Evolutionary conservation across 2,888 invertebrate species (phyloP).

Genomic region (Schizotus pectinicornis): DNA sequence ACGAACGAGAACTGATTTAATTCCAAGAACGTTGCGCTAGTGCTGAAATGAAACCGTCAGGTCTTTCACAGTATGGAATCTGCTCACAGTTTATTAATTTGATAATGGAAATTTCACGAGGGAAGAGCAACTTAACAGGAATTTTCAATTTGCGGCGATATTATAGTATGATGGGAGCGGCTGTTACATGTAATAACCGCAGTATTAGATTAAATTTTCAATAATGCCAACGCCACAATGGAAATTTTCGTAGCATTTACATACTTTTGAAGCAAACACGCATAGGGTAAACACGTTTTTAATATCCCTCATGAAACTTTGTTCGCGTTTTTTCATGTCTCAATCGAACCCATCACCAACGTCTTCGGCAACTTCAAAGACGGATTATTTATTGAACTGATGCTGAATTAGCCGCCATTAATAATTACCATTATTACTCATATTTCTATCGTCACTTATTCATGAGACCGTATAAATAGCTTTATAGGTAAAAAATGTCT

Average conservation of each 20-base stretch:
- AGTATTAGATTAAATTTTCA: constrained; percentile 36
- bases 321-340: too few relatives aligned
- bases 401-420: background rate
- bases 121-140: constrained; percentile 51
- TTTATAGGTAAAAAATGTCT: too few relatives aligned
- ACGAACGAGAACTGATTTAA: background rate
- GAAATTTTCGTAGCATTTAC: too few relatives aligned
- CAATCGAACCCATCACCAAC: too few relatives aligned
- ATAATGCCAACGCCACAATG: constrained; percentile 23
- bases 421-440: constrained; percentile 3
- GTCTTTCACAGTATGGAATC: constrained; percentile 1
- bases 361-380: background rate
- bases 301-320: too few relatives aligned
- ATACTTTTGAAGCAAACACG: background rate
- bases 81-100: constrained; percentile 48
- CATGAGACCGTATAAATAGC: background rate
- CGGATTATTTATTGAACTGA: background rate
- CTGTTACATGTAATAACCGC: constrained; percentile 38
- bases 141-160: constrained; percentile 53
- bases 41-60: too few relatives aligned
- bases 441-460: constrained; percentile 11
- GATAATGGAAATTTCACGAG: constrained; percentile 53
- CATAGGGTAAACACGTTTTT: constrained; percentile 18
- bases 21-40: background rate
- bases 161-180: constrained; percentile 36